These are phyloP conservation scores for Pongo abelii DNA, from an alignment of 2,113 vertebrate genomes.

Conservation along the genomic window DNA sequence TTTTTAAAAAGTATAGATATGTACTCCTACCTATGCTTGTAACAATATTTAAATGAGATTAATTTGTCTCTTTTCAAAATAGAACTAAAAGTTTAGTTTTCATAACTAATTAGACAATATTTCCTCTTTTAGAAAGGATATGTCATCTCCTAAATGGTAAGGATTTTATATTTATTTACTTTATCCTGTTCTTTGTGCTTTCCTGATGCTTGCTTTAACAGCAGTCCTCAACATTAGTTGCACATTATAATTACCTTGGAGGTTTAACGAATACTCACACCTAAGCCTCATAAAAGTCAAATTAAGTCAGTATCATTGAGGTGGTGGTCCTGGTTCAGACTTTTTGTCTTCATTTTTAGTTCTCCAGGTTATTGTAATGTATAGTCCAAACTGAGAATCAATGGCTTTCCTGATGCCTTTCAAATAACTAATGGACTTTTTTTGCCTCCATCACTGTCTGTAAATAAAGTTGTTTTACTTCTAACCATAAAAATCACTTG, in stretches of 20 bases:
- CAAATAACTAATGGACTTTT: not conserved
- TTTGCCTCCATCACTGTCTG: not conserved
- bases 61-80: conserved; percentile 32
- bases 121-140: not conserved
- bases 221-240: not conserved
- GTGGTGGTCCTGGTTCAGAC: not conserved
- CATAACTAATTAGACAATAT: not conserved
- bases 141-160: not conserved
- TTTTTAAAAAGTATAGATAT: not conserved
- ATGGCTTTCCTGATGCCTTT: not conserved
- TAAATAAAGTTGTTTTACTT: conserved; percentile 32
- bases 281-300: not conserved
- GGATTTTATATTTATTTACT: conserved; percentile 24
- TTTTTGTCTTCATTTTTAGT: too few species aligned
- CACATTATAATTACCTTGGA: not conserved
- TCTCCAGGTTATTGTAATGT: not conserved
- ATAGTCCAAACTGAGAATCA: not conserved
- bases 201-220: not conserved
- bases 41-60: conserved; percentile 35
- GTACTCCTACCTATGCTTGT: not conserved
- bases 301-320: not conserved
- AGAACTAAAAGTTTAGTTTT: conserved; percentile 26
- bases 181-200: not conserved
- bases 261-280: not conserved
- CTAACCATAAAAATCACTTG: not conserved